phyloP scores from a whole-genome alignment of 2,797 vertebrate species.

The Erethizon dorsatum region DNA sequence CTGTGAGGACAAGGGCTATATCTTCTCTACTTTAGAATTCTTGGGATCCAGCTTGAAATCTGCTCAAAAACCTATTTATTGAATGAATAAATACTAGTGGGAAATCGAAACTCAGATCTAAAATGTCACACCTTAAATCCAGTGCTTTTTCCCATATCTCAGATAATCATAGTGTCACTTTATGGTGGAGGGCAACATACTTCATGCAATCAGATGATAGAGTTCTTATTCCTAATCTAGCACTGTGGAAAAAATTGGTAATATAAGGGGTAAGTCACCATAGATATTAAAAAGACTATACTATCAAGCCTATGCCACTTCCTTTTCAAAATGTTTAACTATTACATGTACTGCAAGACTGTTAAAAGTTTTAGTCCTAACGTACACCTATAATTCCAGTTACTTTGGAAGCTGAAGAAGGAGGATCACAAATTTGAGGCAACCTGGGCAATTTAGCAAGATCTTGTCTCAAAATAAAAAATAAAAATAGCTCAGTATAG shows the following conservation, averaged over 20 bases:
- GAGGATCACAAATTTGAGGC: not conserved
- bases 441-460: not conserved
- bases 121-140: not conserved
- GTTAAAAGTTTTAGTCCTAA: not conserved
- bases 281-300: not conserved
- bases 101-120: not conserved
- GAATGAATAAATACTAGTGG: not conserved
- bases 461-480: not conserved
- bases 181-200: not conserved
- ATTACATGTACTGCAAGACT: not conserved
- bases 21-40: not conserved
- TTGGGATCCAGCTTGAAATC: not conserved
- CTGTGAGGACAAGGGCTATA: not conserved
- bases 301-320: not conserved
- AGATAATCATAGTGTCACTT: not conserved
- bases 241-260: not conserved
- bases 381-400: not conserved
- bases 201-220: not conserved
- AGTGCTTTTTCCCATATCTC: slow-evolving; percentile 11
- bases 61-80: not conserved
- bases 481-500: not conserved
- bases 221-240: not conserved
- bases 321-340: slow-evolving; percentile 4
- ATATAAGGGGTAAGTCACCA: not conserved
- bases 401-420: not conserved